Evolutionary conservation across 1,140 invertebrate genomes (phyloP), one percentile per base, ranked within the genome.

Genomic region (Octopus bimaculoides): DNA sequence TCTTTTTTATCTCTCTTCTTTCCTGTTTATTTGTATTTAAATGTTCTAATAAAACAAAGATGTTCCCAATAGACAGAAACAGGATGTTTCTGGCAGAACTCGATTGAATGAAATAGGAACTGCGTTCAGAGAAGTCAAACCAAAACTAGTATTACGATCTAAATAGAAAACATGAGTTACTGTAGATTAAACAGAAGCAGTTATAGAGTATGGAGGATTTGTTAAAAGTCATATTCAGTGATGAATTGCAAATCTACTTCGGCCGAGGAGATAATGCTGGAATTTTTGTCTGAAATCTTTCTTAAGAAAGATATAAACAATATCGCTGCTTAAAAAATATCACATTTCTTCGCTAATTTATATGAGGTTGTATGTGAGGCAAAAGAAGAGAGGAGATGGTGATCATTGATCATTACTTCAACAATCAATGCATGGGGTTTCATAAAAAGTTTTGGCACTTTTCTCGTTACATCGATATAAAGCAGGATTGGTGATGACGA

Each of bases 1-100:
- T 41, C 26, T 41, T 41, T 41, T 41, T 41, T 41, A 41, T 41
- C 26, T 41, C 26, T 41, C 26, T 41, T 41, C 26, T 41, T 41
- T 41, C 26, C 26, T 41, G 26, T 41, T 41, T 41, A 41, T 41
- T 41, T 41, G 26, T 41, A 41, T 41, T 41, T 41, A 41, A 41
- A n/a, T n/a, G n/a, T n/a, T n/a, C n/a, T n/a, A n/a, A n/a, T n/a
- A n/a, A n/a, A n/a, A 41, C 26, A 41, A 41, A 41, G 26, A 41
- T 41, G 26, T 41, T 2, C 12, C 61, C 12, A 66, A 66, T 1
- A n/a, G 61, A n/a, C 61, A n/a, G 61, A n/a, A 66, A 66, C 61
- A 66, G 61, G 61, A 66, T 66, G 61, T 66, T 66, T 66, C 12
- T 66, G 61, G n/a, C 61, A 66, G 61, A 66, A 66, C 61, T 66